Evolutionary conservation across 2,797 vertebrate species (phyloP).

Genomic region (Sphenopsis melanotis): DNA sequence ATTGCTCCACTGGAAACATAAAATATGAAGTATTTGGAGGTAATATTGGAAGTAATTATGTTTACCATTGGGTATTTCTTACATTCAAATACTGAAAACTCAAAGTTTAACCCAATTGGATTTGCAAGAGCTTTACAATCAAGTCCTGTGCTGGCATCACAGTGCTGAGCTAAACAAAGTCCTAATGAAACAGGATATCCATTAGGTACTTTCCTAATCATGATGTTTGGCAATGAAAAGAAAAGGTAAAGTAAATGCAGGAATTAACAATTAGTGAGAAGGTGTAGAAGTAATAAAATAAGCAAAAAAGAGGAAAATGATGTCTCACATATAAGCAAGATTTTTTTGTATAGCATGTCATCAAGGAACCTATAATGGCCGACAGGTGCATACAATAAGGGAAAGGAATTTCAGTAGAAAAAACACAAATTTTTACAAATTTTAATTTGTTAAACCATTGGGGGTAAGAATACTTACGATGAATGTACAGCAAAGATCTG

Average conservation of each 20-base stretch:
- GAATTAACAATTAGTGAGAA: neutral
- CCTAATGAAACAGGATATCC: neutral
- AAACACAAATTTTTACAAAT: neutral
- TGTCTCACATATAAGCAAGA: neutral
- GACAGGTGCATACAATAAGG: neutral
- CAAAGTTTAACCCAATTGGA: neutral
- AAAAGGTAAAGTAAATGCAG: neutral
- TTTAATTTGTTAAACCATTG: neutral
- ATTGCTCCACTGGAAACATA: neutral
- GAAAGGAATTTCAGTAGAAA: neutral
- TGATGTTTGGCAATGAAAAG: neutral
- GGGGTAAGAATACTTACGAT: neutral
- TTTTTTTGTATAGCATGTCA: neutral
- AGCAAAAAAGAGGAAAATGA: fast-evolving
- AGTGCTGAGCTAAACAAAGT: neutral
- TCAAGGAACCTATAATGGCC: neutral
- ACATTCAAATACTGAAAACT: neutral
- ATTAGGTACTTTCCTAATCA: neutral
- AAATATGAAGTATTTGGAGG: too few relatives aligned
- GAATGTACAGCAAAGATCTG: neutral
- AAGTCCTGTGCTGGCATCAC: neutral
- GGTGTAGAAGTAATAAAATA: neutral
- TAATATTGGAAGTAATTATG: neutral
- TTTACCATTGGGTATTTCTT: neutral
- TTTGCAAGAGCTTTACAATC: neutral